Base-by-base conservation (phyloP, 2,113 vertebrate genomes). In the Dinomys branickii region DNA sequence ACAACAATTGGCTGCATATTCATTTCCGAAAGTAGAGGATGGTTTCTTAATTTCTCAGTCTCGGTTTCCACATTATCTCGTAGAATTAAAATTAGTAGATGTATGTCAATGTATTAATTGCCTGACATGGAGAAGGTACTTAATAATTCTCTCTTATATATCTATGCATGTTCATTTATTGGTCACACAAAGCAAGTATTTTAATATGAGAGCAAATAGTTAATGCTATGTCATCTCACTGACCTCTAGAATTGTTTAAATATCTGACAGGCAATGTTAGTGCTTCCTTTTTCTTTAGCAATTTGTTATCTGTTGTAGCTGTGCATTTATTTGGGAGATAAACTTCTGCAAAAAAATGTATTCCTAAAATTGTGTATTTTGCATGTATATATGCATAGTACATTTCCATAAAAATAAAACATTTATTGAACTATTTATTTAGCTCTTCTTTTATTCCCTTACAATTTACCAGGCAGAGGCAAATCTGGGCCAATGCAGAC, bases 361-460 rank as follows among this genome's bases (percentile, higher is more conserved):
- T 81, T 92, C 30, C 35, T 71, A 63, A 97, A 88, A 94, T 30
- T 65, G 5, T 50, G 9, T 88, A 88, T 91, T 73, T 63, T 88
- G 41, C 41, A 77, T 83, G 4, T 4, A 61, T 91, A 24, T 35
- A 58, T 86, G 7, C 38, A 83, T 82, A 95, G 91, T 77, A 0
- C 26, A 61, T 78, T 94, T 97, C 22, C 58, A 85, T 84, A 44
- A 94, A 90, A 95, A 30, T 19, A 71, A 78, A 75, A 47, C 12
- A 77, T 77, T 85, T 61, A 77, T 77, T 67, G 33, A 94, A 33
- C 26, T 59, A 52, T 92, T 91, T 90, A 84, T 88, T 90, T 75
- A 87, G n/a, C 7, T 94, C 84, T 54, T 94, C 26, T 85, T 84
- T 63, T 86, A 73, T 78, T 92, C 92, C n/a, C 54, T 83, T 94